Evolutionary conservation across 35 echinoderm and acorn worm genomes (phyloP), one percentile per base, ranked within the genome.

Genomic region (Heliocidaris tuberculata): DNA sequence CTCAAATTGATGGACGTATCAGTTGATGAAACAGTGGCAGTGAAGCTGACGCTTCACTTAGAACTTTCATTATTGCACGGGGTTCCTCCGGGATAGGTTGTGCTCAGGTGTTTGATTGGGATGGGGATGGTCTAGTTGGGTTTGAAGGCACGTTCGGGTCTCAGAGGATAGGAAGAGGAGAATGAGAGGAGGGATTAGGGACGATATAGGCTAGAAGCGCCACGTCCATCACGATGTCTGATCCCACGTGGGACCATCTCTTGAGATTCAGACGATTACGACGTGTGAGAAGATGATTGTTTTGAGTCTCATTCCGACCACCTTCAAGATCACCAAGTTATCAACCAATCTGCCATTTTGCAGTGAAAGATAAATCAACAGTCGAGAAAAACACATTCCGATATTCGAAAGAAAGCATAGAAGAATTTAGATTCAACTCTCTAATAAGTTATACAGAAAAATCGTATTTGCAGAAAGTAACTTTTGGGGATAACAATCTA

Each of bases 241-340:
- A 78, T 78, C 65, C 65, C 65, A 78, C 8, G 65, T 78, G 19
- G 65, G 65, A 27, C 65, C 27, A 78, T 78, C 65, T n/a, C 65
- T 7, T 78, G 65, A 78, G 65, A 7, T n/a, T 19, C 65, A 78
- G 65, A 78, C 65, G 65, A 78, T 78, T 78, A 78, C 65, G 65
- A 78, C 65, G 65, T 78, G 65, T 78, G 65, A 78, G 19, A 78
- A 78, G 65, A 78, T 78, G 65, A 78, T 78, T 78, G 65, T 78
- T 78, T 78, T n/a, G 65, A 78, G 65, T 78, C 65, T 78, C 65
- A 78, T 78, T 78, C 21, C 65, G 27, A 78, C 65, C 65, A 78
- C 27, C 65, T 78, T 78, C 65, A n/a, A 78, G 27, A 78, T 78
- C 65, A 78, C 27, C 10, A 10, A 42, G 52, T 56, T 56, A 56